Base-by-base conservation (phyloP, 2,113 vertebrate genomes). In the Emydocephalus ijimae region DNA sequence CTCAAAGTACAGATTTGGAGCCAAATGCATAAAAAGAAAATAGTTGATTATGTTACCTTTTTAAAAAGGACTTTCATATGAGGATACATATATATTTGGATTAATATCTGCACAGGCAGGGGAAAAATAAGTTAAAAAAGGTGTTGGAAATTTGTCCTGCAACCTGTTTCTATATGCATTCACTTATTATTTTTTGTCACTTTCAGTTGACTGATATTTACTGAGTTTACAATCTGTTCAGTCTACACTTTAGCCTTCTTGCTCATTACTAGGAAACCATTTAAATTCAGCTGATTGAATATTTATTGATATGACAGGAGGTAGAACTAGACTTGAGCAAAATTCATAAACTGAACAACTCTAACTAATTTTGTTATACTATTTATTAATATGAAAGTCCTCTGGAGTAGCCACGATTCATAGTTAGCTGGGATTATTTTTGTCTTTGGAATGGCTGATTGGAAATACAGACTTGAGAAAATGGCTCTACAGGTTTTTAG, bases 401-500 rank as follows among this genome's bases (percentile, higher is more conserved):
- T 39, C 56, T 93, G 61, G 87, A 18, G 9, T 87, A 92, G 26
- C 56, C 43, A 85, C 87, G 39, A 15, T 88, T 34, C 14, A 18
- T 54, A 26, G 26, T 87, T 34, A 34, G 15, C 45, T 26, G 21
- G 39, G 2, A 21, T 56, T 74, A n/a, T n/a, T 24, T 26, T 21
- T 24, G 43, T 20, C 9, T 89, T 59, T 54, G 12, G 45, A 48
- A 20, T 48, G 10, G 26, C 52, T 94, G 55, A 89, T 57, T 64
- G 89, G 57, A 94, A 81, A 23, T 52, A 52, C 52, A 24, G 34
- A 57, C 88, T 50, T 48, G 20, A 56, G 59, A 88, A 90, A 90
- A 91, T 94, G 95, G 92, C 94, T 95, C 39, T 93, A 87, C 91
- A 92, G 59, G 87, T 86, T 92, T 50, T 12, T 64, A 18, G 69